Evolutionary conservation across 2,113 vertebrate species (phyloP), one percentile per base, ranked within the genome.

Genomic region (Chaetops frenatus): DNA sequence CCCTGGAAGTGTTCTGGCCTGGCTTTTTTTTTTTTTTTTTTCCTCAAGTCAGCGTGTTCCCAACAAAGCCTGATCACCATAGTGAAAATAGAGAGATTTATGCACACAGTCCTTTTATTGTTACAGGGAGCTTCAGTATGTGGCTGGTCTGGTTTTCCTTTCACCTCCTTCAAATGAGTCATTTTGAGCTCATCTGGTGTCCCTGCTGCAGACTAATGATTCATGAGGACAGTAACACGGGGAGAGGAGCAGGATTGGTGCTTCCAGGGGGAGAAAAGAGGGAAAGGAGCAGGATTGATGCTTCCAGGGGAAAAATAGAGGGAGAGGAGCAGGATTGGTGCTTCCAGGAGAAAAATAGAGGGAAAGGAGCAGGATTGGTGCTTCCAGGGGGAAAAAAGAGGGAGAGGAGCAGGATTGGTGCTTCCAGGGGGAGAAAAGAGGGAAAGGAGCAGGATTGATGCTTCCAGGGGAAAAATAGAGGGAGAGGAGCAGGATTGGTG

Each of bases 81-180:
- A 69, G 83, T 61, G 69, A 77, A 56, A 94, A 61, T 3, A 84
- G 88, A 74, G 60, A 36, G 44, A 64, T 96, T 90, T 81, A 60
- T 6, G 27, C 17, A 9, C 76, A 2, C 1, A 3, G 33, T 6
- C 60, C 57, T 56, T 51, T n/a, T 4, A 22, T 56, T 74, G 42
- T 25, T 33, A 1, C 56, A 6, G 77, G 8, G 40, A 79, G 58
- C 33, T 90, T 36, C 51, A 60, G 20, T 56, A 2, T 20, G 38
- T 28, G 57, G 79, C 84, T n/a, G 81, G 58, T 45, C 81, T 95
- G 78, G 54, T 90, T 97, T 90, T 92, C 94, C 84, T 88, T 95
- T 88, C 96, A 88, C 77, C 90, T 88, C 27, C 73, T 72, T 82
- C 22, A 4, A 42, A 12, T 96, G 95, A 96, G 61, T 95, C 92